Evolutionary conservation across 2,888 invertebrate species (phyloP), one percentile per base, ranked within the genome.

Genomic region (Hypolimnas misippus): DNA sequence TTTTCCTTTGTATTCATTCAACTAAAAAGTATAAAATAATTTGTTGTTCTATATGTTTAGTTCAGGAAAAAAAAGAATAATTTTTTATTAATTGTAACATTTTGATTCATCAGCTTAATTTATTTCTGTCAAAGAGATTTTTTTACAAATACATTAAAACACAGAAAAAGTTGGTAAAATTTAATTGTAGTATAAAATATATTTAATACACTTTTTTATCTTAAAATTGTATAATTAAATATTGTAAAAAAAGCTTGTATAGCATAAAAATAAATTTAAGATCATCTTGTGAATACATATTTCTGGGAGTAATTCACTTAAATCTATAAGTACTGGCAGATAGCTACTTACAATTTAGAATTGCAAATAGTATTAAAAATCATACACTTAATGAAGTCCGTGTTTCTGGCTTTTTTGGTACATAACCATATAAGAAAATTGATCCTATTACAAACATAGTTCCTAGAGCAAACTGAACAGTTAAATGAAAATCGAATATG

Each of bases 381-480:
- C 83, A 90, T 76, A 90, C 91, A 78, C 81, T 87, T 69, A 85
- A 76, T 4, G 87, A 83, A 49, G 74, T 77, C 67, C 86, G 76
- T 25, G 78, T 69, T 64, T 87, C 88, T 42, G 82, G 75, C 70
- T 88, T 86, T 76, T 93, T 94, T 2, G 96, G 96, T 72, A 95
- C 95, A 80, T 97, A 95, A 58, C 97, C 95, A 83, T 99, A 99
- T 73, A 99, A 92, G 86, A 98, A 99, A 86, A 99, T 98, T 0
- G 99, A 98, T 56, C 94, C 93, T 73, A 99, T 99, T 1, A 99
- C 99, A 61, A 98, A 92, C 5, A 93, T 75, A 2, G 98, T 97
- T 12, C 99, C 99, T 3, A 95, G 52, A 10, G 95, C 88, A 86
- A 99, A 99, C 82, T 97, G 96, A n/a, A 95, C 65, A 1, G 97